These are phyloP conservation scores for Coreoperca whiteheadi DNA, from an alignment of 2,113 vertebrate species.

Conservation along the genomic window DNA sequence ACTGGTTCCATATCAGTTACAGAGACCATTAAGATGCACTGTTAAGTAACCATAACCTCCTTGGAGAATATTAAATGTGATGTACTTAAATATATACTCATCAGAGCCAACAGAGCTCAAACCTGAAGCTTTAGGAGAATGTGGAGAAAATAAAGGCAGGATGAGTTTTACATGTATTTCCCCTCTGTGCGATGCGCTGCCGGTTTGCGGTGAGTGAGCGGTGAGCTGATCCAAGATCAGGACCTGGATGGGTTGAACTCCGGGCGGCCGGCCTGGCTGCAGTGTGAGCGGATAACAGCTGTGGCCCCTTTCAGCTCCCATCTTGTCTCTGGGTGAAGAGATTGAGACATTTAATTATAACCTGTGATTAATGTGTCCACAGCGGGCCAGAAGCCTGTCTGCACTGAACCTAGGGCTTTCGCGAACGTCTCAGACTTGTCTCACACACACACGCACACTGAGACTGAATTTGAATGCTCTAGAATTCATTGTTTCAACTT, in stretches of 20 bases:
- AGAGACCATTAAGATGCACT: neutral
- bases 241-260: conserved; percentile 21
- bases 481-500: neutral
- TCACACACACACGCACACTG: neutral
- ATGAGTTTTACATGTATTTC: conserved; percentile 14
- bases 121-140: neutral
- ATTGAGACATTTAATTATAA: conserved; percentile 75
- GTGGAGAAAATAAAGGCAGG: conserved; percentile 3
- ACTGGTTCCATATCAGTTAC: neutral
- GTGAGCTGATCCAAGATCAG: conserved; percentile 38
- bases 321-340: conserved; percentile 58
- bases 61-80: conserved; percentile 5
- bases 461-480: conserved; percentile 5
- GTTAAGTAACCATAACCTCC: neutral
- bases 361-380: conserved; percentile 67
- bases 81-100: neutral
- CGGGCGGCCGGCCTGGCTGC: conserved; percentile 20
- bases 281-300: conserved; percentile 33
- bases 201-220: neutral
- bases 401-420: conserved; percentile 32
- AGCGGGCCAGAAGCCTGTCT: conserved; percentile 52
- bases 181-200: neutral
- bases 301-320: conserved; percentile 45
- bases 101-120: neutral
- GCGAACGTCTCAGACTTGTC: conserved; percentile 24